Percentiles rank a stretch among this genome's conserved stretches.
phyloP scores from a whole-genome alignment of 2,113 vertebrate genomes.

The Crypturellus undulatus region DNA sequence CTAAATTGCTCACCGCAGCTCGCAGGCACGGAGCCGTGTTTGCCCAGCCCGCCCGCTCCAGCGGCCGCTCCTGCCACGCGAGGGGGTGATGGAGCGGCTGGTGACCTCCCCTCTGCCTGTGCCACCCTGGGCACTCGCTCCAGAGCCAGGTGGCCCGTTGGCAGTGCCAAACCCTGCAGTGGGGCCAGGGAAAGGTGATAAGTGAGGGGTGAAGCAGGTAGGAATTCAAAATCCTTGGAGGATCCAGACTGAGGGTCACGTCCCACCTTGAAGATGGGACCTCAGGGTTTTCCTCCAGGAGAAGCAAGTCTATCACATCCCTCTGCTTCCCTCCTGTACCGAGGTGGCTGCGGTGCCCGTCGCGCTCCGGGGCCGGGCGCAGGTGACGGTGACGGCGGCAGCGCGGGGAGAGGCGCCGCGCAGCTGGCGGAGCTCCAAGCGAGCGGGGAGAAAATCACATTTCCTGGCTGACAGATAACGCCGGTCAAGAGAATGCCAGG shows the following conservation, averaged over 20 bases:
- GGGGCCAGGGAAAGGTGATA: not conserved
- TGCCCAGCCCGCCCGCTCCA: slow-evolving; percentile 40
- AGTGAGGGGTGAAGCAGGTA: accelerated
- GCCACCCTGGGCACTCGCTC: not conserved
- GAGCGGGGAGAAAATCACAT: slow-evolving; percentile 55
- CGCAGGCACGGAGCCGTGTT: slow-evolving; percentile 75
- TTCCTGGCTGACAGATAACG: slow-evolving; percentile 74
- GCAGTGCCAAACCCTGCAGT: not conserved
- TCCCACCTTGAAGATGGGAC: not conserved
- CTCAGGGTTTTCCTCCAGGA: not conserved
- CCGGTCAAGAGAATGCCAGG: slow-evolving; percentile 72
- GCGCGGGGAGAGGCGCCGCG: not conserved
- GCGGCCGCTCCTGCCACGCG: not conserved
- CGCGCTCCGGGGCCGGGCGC: too few relatives aligned
- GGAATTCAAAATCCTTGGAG: not conserved
- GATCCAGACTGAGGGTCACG: not conserved
- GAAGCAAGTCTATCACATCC: not conserved
- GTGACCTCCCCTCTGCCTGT: not conserved
- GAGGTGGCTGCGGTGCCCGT: not conserved
- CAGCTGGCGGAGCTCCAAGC: slow-evolving; percentile 56
- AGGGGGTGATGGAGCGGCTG: not conserved
- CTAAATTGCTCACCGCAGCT: slow-evolving; percentile 76
- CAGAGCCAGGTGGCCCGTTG: not conserved
- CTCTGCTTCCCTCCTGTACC: not conserved
- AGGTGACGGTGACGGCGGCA: not conserved